Conservation (phyloP, 2,888 invertebrate genomes). For the Kryphioiulus occultus region DNA sequence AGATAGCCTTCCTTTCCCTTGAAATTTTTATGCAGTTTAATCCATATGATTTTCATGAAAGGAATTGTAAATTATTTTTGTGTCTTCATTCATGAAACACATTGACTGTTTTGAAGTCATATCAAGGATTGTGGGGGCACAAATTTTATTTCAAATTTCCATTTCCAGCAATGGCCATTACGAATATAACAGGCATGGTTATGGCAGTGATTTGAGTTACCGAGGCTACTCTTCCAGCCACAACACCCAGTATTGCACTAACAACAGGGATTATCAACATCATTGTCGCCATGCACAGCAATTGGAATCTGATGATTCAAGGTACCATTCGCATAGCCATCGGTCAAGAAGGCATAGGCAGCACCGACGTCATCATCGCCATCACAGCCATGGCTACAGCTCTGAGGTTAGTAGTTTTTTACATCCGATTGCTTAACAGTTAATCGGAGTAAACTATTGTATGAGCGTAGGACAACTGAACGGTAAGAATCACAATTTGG, state of each 20-base stretch:
- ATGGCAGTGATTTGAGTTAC: slow-evolving; percentile 48
- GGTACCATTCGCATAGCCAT: slow-evolving; percentile 52
- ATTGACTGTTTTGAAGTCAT: too few species aligned
- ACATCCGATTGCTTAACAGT: slow-evolving; percentile 33
- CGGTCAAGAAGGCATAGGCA: slow-evolving; percentile 42
- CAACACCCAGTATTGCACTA: slow-evolving; percentile 31
- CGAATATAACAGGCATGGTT: not conserved
- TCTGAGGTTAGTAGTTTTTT: slow-evolving; percentile 42
- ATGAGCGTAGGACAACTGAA: slow-evolving; percentile 4
- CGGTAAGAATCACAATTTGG: slow-evolving; percentile 42
- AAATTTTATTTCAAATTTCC: not conserved
- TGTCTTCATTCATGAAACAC: too few species aligned
- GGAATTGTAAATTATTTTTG: too few species aligned
- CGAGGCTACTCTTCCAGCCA: slow-evolving; percentile 45
- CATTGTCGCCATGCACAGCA: slow-evolving; percentile 26
- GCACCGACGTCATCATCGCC: slow-evolving; percentile 46
- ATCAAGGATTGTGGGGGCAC: too few species aligned
- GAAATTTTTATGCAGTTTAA: too few species aligned
- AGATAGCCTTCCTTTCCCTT: too few species aligned
- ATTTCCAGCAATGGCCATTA: not conserved
- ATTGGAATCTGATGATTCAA: slow-evolving; percentile 42
- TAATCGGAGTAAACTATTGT: slow-evolving; percentile 29
- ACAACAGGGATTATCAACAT: slow-evolving; percentile 44
- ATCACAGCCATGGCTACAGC: slow-evolving; percentile 45
- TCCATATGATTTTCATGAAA: too few species aligned